Conservation (phyloP, 1,140 invertebrate species). For the Calycopis cecrops region DNA sequence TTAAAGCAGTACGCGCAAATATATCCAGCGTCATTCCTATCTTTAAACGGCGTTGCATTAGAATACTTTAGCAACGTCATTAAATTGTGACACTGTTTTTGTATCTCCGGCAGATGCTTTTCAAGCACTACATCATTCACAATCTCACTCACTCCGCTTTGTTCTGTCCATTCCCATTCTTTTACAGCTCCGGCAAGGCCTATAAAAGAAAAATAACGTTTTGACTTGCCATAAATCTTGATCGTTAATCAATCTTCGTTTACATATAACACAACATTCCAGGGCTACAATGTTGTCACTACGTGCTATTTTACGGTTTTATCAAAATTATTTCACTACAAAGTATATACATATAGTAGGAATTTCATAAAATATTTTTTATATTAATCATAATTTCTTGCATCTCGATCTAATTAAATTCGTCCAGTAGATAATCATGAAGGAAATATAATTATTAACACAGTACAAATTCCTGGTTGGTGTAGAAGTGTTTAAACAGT, state of each 20-base stretch:
- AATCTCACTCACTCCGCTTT: slow-evolving; percentile 30
- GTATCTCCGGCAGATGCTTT: slow-evolving; percentile 58
- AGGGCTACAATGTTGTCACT: too few relatives aligned
- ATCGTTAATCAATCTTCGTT: slow-evolving; percentile 7
- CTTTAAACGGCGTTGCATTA: slow-evolving; percentile 63
- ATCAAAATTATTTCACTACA: too few relatives aligned
- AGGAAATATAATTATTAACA: too few relatives aligned
- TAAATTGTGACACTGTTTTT: slow-evolving; percentile 66
- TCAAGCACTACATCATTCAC: slow-evolving; percentile 40
- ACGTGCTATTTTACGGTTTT: too few relatives aligned
- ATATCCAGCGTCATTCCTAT: slow-evolving; percentile 59
- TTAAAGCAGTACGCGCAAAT: slow-evolving; percentile 64
- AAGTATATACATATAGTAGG: too few relatives aligned
- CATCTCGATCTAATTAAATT: too few relatives aligned
- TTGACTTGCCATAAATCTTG: slow-evolving; percentile 43
- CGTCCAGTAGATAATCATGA: too few relatives aligned
- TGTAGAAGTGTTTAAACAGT: too few relatives aligned
- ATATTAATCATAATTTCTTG: too few relatives aligned
- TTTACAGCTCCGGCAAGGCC: slow-evolving; percentile 53
- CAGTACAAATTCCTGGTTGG: too few relatives aligned
- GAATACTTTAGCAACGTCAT: slow-evolving; percentile 55
- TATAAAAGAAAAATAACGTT: slow-evolving; percentile 70
- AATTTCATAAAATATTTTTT: too few relatives aligned
- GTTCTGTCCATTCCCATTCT: slow-evolving; percentile 46
- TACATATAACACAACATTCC: background rate